phyloP scores from a whole-genome alignment of 1,140 invertebrate genomes.

The Apis cerana region DNA sequence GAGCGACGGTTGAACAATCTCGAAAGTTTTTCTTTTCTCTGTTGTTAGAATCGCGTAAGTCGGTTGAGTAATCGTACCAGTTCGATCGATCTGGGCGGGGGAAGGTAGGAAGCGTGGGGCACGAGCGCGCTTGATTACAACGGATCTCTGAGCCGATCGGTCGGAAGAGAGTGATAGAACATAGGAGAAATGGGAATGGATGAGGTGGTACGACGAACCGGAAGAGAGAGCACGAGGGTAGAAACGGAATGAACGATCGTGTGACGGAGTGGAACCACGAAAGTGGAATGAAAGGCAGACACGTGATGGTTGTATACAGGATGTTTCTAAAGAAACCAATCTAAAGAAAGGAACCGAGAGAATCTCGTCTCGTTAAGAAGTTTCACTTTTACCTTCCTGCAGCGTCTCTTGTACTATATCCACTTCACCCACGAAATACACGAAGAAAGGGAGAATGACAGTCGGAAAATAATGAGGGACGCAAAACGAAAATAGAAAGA shows the following conservation, averaged over 20 bases:
- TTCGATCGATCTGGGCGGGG: slow-evolving; percentile 52
- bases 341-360: neutral
- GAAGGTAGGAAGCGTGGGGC: slow-evolving; percentile 8
- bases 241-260: neutral
- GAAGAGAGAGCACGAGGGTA: slow-evolving; percentile 21
- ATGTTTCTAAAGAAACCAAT: neutral
- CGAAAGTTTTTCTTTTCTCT: neutral
- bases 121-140: slow-evolving; percentile 58
- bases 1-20: neutral
- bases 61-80: slow-evolving; percentile 49
- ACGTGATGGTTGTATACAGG: neutral
- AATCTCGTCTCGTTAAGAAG: neutral
- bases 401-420: rapidly evolving
- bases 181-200: neutral
- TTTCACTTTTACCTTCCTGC: neutral
- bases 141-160: slow-evolving; percentile 49
- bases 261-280: neutral
- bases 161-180: slow-evolving; percentile 56
- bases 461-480: neutral
- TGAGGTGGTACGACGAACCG: slow-evolving; percentile 16
- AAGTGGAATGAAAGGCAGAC: neutral
- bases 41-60: slow-evolving; percentile 44
- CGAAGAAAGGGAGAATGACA: neutral
- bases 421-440: neutral
- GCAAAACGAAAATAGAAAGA: neutral